A percentile compares a stretch with the other conserved stretches of the same genome.
phyloP scores from a whole-genome alignment of 2,888 invertebrate species.

The Phytoseiulus persimilis region DNA sequence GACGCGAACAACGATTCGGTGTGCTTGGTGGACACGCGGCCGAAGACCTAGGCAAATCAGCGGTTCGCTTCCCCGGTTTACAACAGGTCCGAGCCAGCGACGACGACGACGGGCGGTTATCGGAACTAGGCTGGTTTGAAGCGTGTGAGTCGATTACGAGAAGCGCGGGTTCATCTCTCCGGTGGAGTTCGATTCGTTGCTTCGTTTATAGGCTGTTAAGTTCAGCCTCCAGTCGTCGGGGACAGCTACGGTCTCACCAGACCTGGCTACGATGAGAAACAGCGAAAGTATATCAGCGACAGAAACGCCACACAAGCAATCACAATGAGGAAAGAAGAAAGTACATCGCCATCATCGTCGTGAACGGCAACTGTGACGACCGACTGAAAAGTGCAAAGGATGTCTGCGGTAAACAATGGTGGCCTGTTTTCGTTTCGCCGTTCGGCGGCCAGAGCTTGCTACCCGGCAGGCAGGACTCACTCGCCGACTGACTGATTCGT shows the following conservation, averaged over 20 bases:
- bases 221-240: not conserved
- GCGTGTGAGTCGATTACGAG: not conserved
- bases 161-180: not conserved
- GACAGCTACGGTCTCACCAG: not conserved
- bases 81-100: not conserved
- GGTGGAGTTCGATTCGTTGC: not conserved
- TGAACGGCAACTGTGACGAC: not conserved
- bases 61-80: not conserved
- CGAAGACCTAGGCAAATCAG: not conserved
- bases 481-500: not conserved
- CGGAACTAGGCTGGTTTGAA: not conserved
- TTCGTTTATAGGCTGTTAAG: not conserved
- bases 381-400: not conserved
- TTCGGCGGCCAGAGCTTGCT: not conserved
- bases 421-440: not conserved
- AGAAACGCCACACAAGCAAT: not conserved
- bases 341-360: not conserved
- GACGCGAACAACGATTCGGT: not conserved
- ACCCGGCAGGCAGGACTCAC: not conserved
- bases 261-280: not conserved
- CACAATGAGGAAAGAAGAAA: not conserved
- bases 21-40: not conserved
- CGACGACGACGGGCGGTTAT: not conserved
- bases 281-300: not conserved
- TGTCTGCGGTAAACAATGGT: not conserved